A percentile compares a stretch with the other conserved stretches of the same genome.
Conservation (phyloP, 2,113 vertebrate genomes). For the Forbesichthys agassizii region DNA sequence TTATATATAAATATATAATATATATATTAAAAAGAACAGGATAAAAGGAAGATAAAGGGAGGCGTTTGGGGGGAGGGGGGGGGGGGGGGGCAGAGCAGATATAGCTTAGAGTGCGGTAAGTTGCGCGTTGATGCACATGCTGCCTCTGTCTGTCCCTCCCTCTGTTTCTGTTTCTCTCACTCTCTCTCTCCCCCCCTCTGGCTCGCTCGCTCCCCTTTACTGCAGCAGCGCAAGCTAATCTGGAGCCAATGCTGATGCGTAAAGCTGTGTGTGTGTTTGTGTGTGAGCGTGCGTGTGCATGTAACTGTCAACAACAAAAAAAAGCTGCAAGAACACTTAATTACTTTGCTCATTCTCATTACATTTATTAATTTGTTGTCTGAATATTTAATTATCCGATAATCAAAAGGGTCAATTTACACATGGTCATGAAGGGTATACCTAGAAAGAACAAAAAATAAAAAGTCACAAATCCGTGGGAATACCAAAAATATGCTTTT, state of each 20-base stretch:
- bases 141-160: constrained; percentile 55
- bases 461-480: too few species aligned
- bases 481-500: too few species aligned
- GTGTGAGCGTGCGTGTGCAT: too few species aligned
- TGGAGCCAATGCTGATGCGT: constrained; percentile 86
- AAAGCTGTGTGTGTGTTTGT: constrained; percentile 62
- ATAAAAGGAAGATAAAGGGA: constrained; percentile 54
- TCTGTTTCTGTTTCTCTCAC: constrained; percentile 2
- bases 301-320: constrained; percentile 49
- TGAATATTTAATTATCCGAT: too few species aligned
- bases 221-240: constrained; percentile 95
- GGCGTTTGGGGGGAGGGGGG: constrained; percentile 42
- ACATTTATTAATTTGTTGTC: too few species aligned
- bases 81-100: constrained; percentile 32
- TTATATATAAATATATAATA: constrained; percentile 13
- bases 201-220: constrained; percentile 71
- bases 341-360: too few species aligned
- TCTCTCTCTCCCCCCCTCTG: constrained; percentile 45
- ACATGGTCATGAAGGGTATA: too few species aligned
- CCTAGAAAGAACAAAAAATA: too few species aligned
- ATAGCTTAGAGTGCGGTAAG: constrained; percentile 76
- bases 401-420: too few species aligned
- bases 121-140: constrained; percentile 70
- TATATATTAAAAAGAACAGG: constrained; percentile 39
- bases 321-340: neutral